Base-by-base conservation (phyloP, 2,797 vertebrate species). In the Platalea minor region DNA sequence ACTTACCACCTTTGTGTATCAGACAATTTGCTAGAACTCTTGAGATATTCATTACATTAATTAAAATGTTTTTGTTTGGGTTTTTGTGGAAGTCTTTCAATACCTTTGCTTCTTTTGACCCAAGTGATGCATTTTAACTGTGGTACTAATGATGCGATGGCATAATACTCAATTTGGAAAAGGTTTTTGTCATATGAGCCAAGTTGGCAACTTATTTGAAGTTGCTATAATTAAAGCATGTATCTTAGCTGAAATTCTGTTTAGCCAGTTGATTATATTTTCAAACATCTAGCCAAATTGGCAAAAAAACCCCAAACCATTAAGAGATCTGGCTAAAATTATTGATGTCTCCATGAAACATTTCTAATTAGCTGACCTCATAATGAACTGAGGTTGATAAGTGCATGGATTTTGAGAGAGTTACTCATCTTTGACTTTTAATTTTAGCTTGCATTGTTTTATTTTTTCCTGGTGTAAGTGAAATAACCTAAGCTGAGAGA, bases 141-240 rank as follows among this genome's bases (percentile, higher is more conserved):
- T 65, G 82, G 43, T 73, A 68, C 76, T 96, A 88, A 89, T 8
- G 13, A 95, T 92, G 23, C 18, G 4, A 85, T 93, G 46, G 53
- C 60, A 85, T 64, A 88, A 94, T 93, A 78, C 29, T 88, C 80
- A 94, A 50, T 92, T 86, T 94, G 77, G 60, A 81, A 91, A 60
- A 90, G 39, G 17, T 45, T 68, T 88, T 95, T 78, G 31, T 31
- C 8, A 37, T 46, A 61, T 39, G 83, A 89, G 82, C 87, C 64
- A 95, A 89, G 39, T 60, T 97, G 95, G 85, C 88, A 94, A 85
- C 37, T 53, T 57, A 26, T 70, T 95, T 88, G 81, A 87, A 46
- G 25, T 89, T 95, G 65, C 31, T 87, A 26, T 94, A 97, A 96
- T 92, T 94, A 95, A 95, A 96, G 57, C 17, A 65, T 92, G 72